These are phyloP conservation scores for Heliopora coerulea DNA, from an alignment of 92 coral and sea anemone species.

Conservation along the genomic window DNA sequence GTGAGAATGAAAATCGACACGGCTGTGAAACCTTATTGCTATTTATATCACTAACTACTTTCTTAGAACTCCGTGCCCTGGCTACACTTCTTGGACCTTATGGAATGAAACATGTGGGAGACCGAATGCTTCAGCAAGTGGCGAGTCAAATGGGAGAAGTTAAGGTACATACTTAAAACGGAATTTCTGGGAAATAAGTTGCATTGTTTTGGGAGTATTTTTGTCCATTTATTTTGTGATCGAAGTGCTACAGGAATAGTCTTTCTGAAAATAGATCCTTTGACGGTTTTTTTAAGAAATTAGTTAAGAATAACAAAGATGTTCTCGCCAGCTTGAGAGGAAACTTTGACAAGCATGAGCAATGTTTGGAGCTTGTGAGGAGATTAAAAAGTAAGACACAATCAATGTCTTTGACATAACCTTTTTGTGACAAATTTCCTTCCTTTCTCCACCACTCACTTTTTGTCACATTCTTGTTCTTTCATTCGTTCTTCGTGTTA, in stretches of 20 bases:
- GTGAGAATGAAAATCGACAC: too few species aligned
- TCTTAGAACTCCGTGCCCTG: conserved; percentile 78
- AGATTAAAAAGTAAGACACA: conserved; percentile 76
- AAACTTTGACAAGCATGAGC: conserved; percentile 85
- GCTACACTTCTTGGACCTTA: conserved; percentile 95
- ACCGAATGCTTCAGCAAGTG: conserved; percentile 88
- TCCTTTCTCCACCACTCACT: too few species aligned
- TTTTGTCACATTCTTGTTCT: not conserved
- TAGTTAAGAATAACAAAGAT: conserved; percentile 80
- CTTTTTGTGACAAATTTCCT: too few species aligned
- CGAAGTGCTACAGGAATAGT: too few species aligned
- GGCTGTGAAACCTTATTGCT: too few species aligned
- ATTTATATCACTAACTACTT: not conserved
- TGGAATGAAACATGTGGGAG: conserved; percentile 89
- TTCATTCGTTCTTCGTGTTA: not conserved
- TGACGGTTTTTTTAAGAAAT: conserved; percentile 60
- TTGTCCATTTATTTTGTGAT: too few species aligned
- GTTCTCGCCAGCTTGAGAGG: conserved; percentile 68
- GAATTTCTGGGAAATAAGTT: too few species aligned
- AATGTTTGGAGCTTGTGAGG: conserved; percentile 78
- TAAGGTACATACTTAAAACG: too few species aligned
- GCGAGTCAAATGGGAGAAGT: conserved; percentile 93
- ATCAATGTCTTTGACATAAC: too few species aligned
- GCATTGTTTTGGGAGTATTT: too few species aligned
- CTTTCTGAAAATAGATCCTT: too few species aligned